These are phyloP conservation scores for Mythimna albipuncta DNA, from an alignment of 2,888 invertebrate species.

Conservation along the genomic window DNA sequence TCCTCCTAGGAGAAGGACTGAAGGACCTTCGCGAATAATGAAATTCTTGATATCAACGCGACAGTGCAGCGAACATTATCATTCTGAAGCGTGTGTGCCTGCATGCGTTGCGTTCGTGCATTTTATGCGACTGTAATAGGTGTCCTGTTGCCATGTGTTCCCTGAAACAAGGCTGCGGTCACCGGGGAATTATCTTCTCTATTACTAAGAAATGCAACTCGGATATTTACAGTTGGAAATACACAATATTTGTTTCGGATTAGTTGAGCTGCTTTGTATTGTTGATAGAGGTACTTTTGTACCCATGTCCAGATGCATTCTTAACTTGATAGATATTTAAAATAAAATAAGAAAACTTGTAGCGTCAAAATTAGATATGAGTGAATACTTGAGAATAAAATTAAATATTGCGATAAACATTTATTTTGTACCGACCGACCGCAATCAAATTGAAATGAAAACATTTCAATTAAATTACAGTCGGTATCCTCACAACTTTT, in stretches of 20 bases:
- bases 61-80: constrained; percentile 17
- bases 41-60: constrained; percentile 3
- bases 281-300: background rate
- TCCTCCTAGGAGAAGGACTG: too few relatives aligned
- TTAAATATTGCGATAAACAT: background rate
- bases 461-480: constrained; percentile 24
- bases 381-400: background rate
- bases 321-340: background rate
- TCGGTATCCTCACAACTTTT: constrained; percentile 41
- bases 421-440: background rate
- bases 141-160: constrained; percentile 58
- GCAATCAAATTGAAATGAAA: background rate
- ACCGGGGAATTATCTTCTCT: constrained; percentile 37
- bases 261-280: background rate
- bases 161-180: constrained; percentile 45
- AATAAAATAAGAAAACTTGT: background rate
- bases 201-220: constrained; percentile 41
- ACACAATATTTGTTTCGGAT: constrained; percentile 4
- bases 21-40: too few relatives aligned
- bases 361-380: background rate
- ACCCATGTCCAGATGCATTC: background rate
- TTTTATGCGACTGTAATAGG: constrained; percentile 31
- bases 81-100: constrained; percentile 8
- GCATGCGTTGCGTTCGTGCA: constrained; percentile 38
- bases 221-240: constrained; percentile 10